Evolutionary conservation across 2,888 invertebrate genomes (phyloP).

Genomic region (Plagodis pulveraria): DNA sequence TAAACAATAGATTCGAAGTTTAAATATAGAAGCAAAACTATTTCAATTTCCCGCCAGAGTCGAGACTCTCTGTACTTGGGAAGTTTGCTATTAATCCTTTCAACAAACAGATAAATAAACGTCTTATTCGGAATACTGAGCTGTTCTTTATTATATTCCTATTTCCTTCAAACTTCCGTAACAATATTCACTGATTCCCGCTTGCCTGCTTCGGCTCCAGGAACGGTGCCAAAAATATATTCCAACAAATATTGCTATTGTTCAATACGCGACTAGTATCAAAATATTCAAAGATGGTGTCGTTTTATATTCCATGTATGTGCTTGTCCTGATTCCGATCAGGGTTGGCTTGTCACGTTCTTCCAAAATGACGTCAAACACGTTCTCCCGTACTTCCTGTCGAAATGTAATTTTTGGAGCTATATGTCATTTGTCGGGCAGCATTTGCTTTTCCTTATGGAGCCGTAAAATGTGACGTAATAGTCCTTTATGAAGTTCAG

Average conservation of each 20-base stretch:
- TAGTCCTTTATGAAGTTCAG: slow-evolving; percentile 19
- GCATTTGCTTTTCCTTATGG: slow-evolving; percentile 22
- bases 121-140: slow-evolving; percentile 9
- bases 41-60: too few relatives aligned
- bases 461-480: slow-evolving; percentile 22
- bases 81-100: slow-evolving; percentile 6
- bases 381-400: slow-evolving; percentile 55
- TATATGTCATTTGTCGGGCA: slow-evolving; percentile 39
- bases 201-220: slow-evolving; percentile 14
- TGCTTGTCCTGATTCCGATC: slow-evolving; percentile 63
- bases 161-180: slow-evolving; percentile 24
- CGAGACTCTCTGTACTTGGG: too few relatives aligned
- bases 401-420: slow-evolving; percentile 46
- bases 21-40: too few relatives aligned
- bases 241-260: slow-evolving; percentile 36
- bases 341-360: slow-evolving; percentile 67
- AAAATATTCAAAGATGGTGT: slow-evolving; percentile 49
- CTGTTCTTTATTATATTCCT: slow-evolving; percentile 22
- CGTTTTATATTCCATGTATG: slow-evolving; percentile 70
- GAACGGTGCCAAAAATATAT: slow-evolving; percentile 29
- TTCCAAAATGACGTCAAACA: slow-evolving; percentile 43
- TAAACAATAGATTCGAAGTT: too few relatives aligned
- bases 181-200: slow-evolving; percentile 28
- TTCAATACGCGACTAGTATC: slow-evolving; percentile 44
- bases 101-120: slow-evolving; percentile 13